phyloP scores from a whole-genome alignment of 2,888 invertebrate species.

The Amiota mariae region DNA sequence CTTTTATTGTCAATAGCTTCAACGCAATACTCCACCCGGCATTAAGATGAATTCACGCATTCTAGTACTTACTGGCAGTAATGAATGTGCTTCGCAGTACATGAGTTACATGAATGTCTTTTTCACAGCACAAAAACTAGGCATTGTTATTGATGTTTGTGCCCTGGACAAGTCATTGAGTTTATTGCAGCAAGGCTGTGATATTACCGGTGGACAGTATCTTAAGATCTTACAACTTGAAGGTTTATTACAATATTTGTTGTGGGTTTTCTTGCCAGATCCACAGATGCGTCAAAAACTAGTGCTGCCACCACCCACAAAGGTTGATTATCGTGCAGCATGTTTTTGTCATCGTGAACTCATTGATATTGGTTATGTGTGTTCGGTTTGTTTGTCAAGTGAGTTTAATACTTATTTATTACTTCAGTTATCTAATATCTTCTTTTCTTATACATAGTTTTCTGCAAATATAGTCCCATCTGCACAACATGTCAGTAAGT shows the following conservation, averaged over 20 bases:
- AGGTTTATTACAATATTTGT: slow-evolving; percentile 77
- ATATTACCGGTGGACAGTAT: slow-evolving; percentile 95
- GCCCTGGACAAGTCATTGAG: slow-evolving; percentile 92
- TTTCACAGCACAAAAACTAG: slow-evolving; percentile 93
- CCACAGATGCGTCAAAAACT: slow-evolving; percentile 85
- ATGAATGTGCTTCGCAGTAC: slow-evolving; percentile 94
- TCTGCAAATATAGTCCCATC: slow-evolving; percentile 97
- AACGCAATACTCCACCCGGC: slow-evolving; percentile 79
- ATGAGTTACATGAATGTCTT: slow-evolving; percentile 99
- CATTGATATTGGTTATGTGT: slow-evolving; percentile 96
- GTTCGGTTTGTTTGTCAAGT: slow-evolving; percentile 97
- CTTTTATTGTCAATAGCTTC: slow-evolving; percentile 67
- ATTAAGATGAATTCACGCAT: slow-evolving; percentile 84
- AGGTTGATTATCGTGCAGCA: slow-evolving; percentile 96
- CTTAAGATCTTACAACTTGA: slow-evolving; percentile 89
- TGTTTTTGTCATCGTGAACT: slow-evolving; percentile 98
- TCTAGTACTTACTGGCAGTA: slow-evolving; percentile 90
- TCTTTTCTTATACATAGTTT: slow-evolving; percentile 79
- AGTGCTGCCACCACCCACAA: slow-evolving; percentile 89
- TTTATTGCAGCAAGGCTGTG: slow-evolving; percentile 95
- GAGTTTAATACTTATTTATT: slow-evolving; percentile 66
- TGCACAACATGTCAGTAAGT: slow-evolving; percentile 98
- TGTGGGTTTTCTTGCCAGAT: slow-evolving; percentile 95
- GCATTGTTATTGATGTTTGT: slow-evolving; percentile 93
- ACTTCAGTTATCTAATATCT: neutral